phyloP scores from a whole-genome alignment of 2,113 vertebrate species.

The Synchiropus splendidus region DNA sequence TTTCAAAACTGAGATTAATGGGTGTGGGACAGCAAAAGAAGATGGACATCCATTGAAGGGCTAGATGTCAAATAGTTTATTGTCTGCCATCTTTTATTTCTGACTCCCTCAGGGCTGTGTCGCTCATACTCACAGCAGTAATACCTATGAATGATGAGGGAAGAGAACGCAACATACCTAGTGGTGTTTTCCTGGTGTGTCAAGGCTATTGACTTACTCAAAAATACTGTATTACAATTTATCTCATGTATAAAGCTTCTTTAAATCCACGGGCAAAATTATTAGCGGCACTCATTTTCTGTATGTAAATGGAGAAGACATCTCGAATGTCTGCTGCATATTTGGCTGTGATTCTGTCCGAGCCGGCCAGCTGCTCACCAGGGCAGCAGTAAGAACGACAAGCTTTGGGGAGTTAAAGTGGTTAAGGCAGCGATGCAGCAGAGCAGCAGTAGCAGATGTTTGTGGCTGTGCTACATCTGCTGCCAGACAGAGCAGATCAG shows the following conservation, averaged over 20 bases:
- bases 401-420: slow-evolving; percentile 53
- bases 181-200: too few relatives aligned
- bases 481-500: slow-evolving; percentile 35
- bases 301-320: slow-evolving; percentile 4
- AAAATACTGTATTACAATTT: too few relatives aligned
- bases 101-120: too few relatives aligned
- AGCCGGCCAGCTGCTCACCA: slow-evolving; percentile 55
- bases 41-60: too few relatives aligned
- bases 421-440: slow-evolving; percentile 43
- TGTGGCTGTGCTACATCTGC: slow-evolving; percentile 53
- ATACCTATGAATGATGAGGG: too few relatives aligned
- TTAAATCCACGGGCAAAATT: slow-evolving; percentile 6
- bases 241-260: neutral
- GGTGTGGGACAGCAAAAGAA: too few relatives aligned
- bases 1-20: too few relatives aligned
- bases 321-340: slow-evolving; percentile 27
- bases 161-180: too few relatives aligned
- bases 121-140: too few relatives aligned
- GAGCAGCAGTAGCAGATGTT: slow-evolving; percentile 63
- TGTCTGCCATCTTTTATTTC: too few relatives aligned
- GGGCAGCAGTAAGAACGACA: slow-evolving; percentile 39
- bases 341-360: slow-evolving; percentile 33
- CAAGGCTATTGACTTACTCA: too few relatives aligned
- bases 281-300: slow-evolving; percentile 11
- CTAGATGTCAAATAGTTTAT: too few relatives aligned